Conservation (phyloP, 2,113 vertebrate species). For the Siniperca knerii region DNA sequence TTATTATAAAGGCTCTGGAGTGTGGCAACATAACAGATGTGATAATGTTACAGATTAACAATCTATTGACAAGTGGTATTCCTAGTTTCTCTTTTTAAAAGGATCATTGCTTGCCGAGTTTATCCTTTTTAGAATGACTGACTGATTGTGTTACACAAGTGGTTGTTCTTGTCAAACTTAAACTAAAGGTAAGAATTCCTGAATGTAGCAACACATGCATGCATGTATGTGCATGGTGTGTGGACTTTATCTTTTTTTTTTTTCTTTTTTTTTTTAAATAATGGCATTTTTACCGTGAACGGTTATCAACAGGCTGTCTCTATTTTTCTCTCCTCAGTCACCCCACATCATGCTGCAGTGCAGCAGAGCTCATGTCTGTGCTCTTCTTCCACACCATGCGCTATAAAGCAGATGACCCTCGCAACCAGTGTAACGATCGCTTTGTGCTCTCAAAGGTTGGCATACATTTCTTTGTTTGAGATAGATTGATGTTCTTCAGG, state of each 20-base stretch:
- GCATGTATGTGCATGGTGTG: constrained; percentile 53
- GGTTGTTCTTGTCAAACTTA: neutral
- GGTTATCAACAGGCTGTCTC: neutral
- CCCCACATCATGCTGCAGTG: constrained; percentile 89
- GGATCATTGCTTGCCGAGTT: neutral
- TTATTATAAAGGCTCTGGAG: neutral
- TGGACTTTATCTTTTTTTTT: neutral
- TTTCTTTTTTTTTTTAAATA: neutral
- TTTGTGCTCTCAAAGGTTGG: constrained; percentile 89
- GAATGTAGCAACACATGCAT: constrained; percentile 22
- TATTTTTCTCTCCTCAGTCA: constrained; percentile 74
- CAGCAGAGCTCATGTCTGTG: constrained; percentile 88
- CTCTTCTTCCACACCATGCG: constrained; percentile 90
- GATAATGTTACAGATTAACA: constrained; percentile 45
- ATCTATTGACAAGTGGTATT: constrained; percentile 1
- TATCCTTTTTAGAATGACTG: neutral
- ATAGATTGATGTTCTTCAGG: neutral
- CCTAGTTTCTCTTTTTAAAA: neutral
- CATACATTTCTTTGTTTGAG: neutral
- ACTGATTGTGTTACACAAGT: neutral
- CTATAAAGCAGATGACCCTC: constrained; percentile 83
- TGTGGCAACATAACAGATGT: constrained; percentile 28
- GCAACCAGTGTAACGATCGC: constrained; percentile 87
- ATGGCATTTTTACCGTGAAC: neutral
- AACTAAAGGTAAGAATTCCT: neutral